These are phyloP conservation scores for Tauraco hartlaubi DNA, from an alignment of 2,797 vertebrate species.

Conservation along the genomic window DNA sequence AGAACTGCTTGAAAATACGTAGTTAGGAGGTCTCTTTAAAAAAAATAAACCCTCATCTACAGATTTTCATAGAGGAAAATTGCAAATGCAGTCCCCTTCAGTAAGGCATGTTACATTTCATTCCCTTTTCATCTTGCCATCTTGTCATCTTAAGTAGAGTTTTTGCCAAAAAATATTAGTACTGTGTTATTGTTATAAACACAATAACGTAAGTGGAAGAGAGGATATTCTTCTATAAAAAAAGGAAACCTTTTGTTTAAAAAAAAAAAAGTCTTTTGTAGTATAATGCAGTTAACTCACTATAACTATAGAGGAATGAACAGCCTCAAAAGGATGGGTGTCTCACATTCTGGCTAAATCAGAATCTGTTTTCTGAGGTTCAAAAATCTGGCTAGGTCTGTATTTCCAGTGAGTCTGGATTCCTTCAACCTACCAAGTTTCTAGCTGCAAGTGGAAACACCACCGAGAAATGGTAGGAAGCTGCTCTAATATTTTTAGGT, in stretches of 20 bases:
- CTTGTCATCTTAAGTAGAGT: background rate
- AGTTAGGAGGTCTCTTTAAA: background rate
- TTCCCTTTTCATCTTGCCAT: background rate
- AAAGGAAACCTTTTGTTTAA: background rate
- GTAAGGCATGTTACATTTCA: background rate
- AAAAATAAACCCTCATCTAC: background rate
- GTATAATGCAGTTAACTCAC: background rate
- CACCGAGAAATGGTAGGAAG: background rate
- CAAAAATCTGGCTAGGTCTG: background rate
- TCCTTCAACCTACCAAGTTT: background rate
- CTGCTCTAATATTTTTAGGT: background rate
- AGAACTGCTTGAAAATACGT: background rate
- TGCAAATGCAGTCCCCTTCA: background rate
- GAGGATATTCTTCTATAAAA: background rate
- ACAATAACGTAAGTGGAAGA: background rate
- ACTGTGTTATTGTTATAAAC: background rate
- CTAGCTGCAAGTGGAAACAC: background rate
- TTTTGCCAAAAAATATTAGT: constrained; percentile 2
- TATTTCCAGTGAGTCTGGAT: background rate
- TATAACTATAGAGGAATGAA: background rate
- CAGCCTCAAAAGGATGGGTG: background rate
- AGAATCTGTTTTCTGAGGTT: background rate
- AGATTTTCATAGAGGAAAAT: constrained; percentile 6
- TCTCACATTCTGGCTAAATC: background rate
- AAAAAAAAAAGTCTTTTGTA: background rate